These are phyloP conservation scores for Herminia tarsipennalis DNA, from an alignment of 2,888 invertebrate genomes.

Conservation along the genomic window DNA sequence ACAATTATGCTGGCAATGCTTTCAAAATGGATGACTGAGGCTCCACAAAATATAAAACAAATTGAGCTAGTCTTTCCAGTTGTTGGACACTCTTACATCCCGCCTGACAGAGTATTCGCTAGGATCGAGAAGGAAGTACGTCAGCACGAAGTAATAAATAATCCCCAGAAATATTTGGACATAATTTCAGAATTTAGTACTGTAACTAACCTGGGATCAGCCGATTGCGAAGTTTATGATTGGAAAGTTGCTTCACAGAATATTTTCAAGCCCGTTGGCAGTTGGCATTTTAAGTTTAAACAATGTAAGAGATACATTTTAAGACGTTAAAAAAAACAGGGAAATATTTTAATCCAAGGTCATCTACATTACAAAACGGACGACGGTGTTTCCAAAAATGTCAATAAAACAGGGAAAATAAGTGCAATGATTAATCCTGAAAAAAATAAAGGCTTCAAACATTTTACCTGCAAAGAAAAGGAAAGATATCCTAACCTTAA, in stretches of 20 bases:
- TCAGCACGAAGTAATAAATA: constrained; percentile 24
- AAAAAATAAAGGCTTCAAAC: not conserved
- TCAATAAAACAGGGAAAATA: not conserved
- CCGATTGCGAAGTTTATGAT: constrained; percentile 30
- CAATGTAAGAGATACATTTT: constrained; percentile 31
- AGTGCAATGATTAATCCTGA: not conserved
- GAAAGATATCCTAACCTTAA: not conserved
- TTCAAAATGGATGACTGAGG: constrained; percentile 2
- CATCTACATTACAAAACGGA: not conserved
- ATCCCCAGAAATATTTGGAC: constrained; percentile 32
- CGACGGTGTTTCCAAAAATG: not conserved
- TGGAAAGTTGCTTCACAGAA: constrained; percentile 31
- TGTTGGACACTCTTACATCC: constrained; percentile 6
- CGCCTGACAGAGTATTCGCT: constrained; percentile 36
- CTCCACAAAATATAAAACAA: constrained; percentile 9
- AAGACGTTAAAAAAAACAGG: constrained; percentile 30
- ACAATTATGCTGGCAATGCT: constrained; percentile 9
- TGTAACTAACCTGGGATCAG: constrained; percentile 1
- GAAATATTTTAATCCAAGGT: constrained; percentile 35
- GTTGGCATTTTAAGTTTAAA: constrained; percentile 33
- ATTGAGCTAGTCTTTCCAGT: constrained; percentile 8
- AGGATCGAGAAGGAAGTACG: constrained; percentile 35
- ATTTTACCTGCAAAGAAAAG: not conserved
- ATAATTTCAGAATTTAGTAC: constrained; percentile 14
- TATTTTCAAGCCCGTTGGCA: constrained; percentile 30